Evolutionary conservation across 2,888 invertebrate species (phyloP).

Genomic region (Drosophila longiperda): DNA sequence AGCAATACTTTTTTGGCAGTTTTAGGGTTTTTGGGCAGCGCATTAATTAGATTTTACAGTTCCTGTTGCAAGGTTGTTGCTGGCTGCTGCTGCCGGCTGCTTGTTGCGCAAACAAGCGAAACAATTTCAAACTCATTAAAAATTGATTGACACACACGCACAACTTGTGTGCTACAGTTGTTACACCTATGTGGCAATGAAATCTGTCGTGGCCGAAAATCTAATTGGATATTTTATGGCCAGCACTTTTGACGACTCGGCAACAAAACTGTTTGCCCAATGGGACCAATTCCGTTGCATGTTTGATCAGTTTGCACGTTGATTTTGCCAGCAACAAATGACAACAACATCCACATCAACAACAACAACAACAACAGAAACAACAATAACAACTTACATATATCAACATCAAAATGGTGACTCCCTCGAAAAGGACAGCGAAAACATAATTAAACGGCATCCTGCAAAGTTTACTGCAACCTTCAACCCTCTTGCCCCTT

Average conservation of each 20-base stretch:
- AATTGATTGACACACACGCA: slow-evolving; percentile 74
- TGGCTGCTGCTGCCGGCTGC: neutral
- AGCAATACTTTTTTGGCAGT: slow-evolving; percentile 17
- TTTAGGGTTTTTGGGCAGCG: slow-evolving; percentile 19
- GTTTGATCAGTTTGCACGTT: slow-evolving; percentile 70
- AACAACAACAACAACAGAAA: slow-evolving; percentile 9
- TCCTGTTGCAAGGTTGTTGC: neutral
- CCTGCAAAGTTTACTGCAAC: slow-evolving; percentile 34
- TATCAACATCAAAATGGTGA: slow-evolving; percentile 57
- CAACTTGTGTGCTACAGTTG: slow-evolving; percentile 18
- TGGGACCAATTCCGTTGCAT: slow-evolving; percentile 76
- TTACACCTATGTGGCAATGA: slow-evolving; percentile 41
- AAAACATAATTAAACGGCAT: slow-evolving; percentile 77
- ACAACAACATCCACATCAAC: neutral
- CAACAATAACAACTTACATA: slow-evolving; percentile 45
- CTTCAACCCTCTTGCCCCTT: neutral
- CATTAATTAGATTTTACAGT: slow-evolving; percentile 43
- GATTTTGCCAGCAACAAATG: slow-evolving; percentile 37
- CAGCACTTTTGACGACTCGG: slow-evolving; percentile 69
- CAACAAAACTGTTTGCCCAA: slow-evolving; percentile 37
- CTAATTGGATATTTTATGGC: slow-evolving; percentile 80
- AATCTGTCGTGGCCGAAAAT: slow-evolving; percentile 66
- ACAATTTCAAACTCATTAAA: slow-evolving; percentile 82
- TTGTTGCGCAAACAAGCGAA: slow-evolving; percentile 46
- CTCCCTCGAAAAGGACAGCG: slow-evolving; percentile 60